Percentiles rank a stretch among this genome's conserved stretches.
phyloP scores from a whole-genome alignment of 2,888 invertebrate genomes.

The Encarsia formosa region DNA sequence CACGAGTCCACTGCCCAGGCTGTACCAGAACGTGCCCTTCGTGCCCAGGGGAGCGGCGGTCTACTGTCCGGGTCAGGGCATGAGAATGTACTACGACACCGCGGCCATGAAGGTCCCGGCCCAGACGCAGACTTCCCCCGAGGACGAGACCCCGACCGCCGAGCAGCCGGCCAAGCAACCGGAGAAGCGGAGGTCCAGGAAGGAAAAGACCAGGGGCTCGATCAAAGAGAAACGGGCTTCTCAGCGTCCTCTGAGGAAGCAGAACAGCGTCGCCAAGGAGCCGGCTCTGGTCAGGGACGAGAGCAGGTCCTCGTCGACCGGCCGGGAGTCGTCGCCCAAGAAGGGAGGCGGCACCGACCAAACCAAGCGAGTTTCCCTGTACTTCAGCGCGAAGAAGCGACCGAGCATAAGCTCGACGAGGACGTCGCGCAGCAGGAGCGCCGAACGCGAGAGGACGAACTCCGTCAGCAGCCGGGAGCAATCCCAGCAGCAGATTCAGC shows the following conservation, averaged over 20 bases:
- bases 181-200: slow-evolving; percentile 26
- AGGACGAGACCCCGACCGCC: slow-evolving; percentile 30
- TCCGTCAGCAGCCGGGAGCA: slow-evolving; percentile 59
- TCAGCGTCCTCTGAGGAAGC: slow-evolving; percentile 35
- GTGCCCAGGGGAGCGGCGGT: slow-evolving; percentile 29
- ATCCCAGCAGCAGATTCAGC: no score
- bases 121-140: slow-evolving; percentile 42
- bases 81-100: slow-evolving; percentile 33
- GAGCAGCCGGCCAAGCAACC: slow-evolving; percentile 19
- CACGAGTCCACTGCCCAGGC: slow-evolving; percentile 29
- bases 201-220: slow-evolving; percentile 28
- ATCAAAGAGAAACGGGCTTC: slow-evolving; percentile 27
- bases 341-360: no score
- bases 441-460: slow-evolving; percentile 65
- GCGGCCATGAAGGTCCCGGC: slow-evolving; percentile 37
- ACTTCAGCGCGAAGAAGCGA: slow-evolving; percentile 43
- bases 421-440: slow-evolving; percentile 44
- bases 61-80: slow-evolving; percentile 27
- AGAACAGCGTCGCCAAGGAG: slow-evolving; percentile 33
- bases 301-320: slow-evolving; percentile 50
- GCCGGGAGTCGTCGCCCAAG: slow-evolving; percentile 49
- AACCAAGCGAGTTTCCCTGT: slow-evolving; percentile 37
- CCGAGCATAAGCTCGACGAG: slow-evolving; percentile 39
- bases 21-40: slow-evolving; percentile 40
- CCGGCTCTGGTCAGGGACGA: slow-evolving; percentile 42